Base-by-base conservation (phyloP, 2,797 vertebrate species). In the Sebastes goodei region DNA sequence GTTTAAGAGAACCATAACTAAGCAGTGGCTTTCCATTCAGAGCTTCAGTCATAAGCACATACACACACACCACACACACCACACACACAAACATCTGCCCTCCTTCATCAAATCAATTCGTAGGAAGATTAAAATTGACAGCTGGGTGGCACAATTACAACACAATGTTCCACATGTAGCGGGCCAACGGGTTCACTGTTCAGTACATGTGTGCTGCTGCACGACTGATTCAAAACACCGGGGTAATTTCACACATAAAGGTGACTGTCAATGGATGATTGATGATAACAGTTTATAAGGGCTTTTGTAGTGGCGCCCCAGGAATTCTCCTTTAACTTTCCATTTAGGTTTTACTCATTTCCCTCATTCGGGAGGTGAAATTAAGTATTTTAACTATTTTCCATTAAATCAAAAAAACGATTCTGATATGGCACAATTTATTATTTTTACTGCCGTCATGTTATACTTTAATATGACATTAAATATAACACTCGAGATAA, bases 111-210 rank as follows among this genome's bases (percentile, higher is more conserved):
- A 30, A 79, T 66, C 80, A 78, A 3, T 65, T 82, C 74, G 6
- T 53, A 72, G 86, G 71, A 55, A 94, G 92, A 94, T 94, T 92
- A 83, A 71, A 79, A 86, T 86, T 85, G 91, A 91, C 93, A 94
- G 93, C 93, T 89, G 89, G 86, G 86, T 87, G 88, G 87, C 84
- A 86, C 89, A 86, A 90, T 87, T 88, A 90, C 87, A 89, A 72
- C 86, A 71, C 66, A 76, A 81, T 77, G 84, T 84, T 83, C 81
- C 89, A 77, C 71, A 62, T 63, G 62, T 12, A 64, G 78, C 57
- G 14, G 89, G 89, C 86, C 87, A 93, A 74, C 46, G 77, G 23
- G 92, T 94, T 93, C 91, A 90, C 14, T 8, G 52, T 33, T 71
- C 68, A 65, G 78, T 84, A 25, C 72, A 68, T 84, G 80, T 79